Evolutionary conservation across 2,888 invertebrate genomes (phyloP).

Genomic region (Sesia bembeciformis): DNA sequence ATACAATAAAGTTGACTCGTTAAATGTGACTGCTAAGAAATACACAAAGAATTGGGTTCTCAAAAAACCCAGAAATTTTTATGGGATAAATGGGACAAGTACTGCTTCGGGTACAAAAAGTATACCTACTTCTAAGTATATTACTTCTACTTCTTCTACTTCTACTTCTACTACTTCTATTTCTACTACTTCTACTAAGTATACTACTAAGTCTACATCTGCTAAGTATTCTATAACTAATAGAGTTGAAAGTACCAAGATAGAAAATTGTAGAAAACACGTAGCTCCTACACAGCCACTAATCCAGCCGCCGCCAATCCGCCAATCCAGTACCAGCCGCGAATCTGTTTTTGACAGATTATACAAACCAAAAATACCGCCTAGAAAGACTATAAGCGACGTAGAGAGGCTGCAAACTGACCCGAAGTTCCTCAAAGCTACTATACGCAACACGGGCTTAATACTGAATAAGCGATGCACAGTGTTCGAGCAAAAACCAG

Average conservation of each 20-base stretch:
- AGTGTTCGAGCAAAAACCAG: constrained; percentile 23
- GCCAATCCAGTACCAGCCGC: constrained; percentile 7
- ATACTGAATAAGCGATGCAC: constrained; percentile 36
- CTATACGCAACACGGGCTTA: constrained; percentile 28
- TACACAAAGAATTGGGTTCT: background rate
- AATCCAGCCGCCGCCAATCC: background rate
- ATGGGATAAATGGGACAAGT: background rate
- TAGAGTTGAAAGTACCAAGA: no score
- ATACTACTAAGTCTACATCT: no score
- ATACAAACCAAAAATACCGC: constrained; percentile 42
- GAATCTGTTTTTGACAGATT: constrained; percentile 55
- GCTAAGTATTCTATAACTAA: no score
- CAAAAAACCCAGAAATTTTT: background rate
- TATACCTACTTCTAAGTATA: background rate
- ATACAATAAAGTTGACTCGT: constrained; percentile 23
- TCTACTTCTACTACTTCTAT: no score
- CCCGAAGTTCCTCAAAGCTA: constrained; percentile 36
- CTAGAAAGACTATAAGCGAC: constrained; percentile 20
- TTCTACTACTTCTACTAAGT: no score
- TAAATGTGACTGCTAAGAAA: background rate
- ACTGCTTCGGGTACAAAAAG: background rate
- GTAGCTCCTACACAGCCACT: background rate
- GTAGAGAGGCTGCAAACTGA: constrained; percentile 34
- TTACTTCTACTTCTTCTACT: no score
- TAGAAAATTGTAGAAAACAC: background rate